A percentile compares a stretch with the other conserved stretches of the same genome.
Evolutionary conservation across 2,113 vertebrate species (phyloP).

Genomic region (Poecile atricapillus): DNA sequence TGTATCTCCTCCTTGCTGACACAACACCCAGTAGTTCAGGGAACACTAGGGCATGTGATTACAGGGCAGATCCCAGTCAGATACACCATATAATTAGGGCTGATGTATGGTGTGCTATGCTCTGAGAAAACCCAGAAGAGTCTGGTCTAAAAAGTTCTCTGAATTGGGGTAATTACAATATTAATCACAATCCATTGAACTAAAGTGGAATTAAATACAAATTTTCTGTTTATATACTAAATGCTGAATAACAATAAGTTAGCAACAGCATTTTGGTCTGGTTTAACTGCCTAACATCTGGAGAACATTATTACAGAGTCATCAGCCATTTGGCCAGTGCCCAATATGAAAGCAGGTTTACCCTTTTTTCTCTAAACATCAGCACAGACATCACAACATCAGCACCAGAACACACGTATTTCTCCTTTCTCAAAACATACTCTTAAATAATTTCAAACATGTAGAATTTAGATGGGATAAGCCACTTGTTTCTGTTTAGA

Average conservation of each 20-base stretch:
- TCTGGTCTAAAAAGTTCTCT: constrained; percentile 34
- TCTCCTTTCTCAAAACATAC: not conserved
- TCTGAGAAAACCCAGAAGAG: constrained; percentile 9
- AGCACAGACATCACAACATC: not conserved
- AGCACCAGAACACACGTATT: not conserved
- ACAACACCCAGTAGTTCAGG: not conserved
- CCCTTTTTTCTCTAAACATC: not conserved
- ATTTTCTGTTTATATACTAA: constrained; percentile 35
- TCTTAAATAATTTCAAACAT: not conserved
- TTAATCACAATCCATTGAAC: constrained; percentile 52
- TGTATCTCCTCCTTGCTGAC: not conserved
- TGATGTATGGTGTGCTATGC: not conserved
- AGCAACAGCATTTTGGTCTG: constrained; percentile 34
- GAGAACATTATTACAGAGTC: constrained; percentile 22
- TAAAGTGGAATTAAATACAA: constrained; percentile 51
- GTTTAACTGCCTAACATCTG: constrained; percentile 58
- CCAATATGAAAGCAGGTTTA: not conserved
- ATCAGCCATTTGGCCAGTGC: not conserved
- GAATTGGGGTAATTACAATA: constrained; percentile 46
- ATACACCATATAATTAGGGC: not conserved
- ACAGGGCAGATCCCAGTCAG: not conserved
- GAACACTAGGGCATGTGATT: not conserved
- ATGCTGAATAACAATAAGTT: constrained; percentile 6
- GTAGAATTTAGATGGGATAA: not conserved
- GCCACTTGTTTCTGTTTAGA: constrained; percentile 65